Evolutionary conservation across 2,113 vertebrate species (phyloP).

Genomic region (Camelus bactrianus): DNA sequence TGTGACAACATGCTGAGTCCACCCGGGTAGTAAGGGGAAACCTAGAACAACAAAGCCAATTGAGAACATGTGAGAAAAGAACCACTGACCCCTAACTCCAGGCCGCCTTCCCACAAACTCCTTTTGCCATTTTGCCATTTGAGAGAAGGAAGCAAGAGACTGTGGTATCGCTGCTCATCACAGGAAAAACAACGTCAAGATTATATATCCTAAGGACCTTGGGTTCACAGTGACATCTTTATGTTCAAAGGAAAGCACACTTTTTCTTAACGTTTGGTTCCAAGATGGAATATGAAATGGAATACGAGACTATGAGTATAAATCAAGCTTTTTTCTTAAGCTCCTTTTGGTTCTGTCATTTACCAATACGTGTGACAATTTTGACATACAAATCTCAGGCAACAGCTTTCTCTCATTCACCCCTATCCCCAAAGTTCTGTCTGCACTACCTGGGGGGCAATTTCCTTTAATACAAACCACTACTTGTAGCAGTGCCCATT

Average conservation of each 20-base stretch:
- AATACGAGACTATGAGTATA: conserved; percentile 19
- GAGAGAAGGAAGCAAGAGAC: conserved; percentile 29
- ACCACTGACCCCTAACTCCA: not conserved
- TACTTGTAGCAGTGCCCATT: not conserved
- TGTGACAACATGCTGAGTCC: not conserved
- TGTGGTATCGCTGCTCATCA: not conserved
- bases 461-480: conserved; percentile 30
- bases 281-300: conserved; percentile 39
- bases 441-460: not conserved
- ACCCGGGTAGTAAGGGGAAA: not conserved
- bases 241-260: conserved; percentile 46
- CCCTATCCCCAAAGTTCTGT: not conserved
- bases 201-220: not conserved
- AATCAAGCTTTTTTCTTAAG: conserved; percentile 48
- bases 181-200: not conserved
- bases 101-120: not conserved
- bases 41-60: not conserved
- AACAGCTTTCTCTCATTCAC: conserved; percentile 21
- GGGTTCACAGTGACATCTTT: not conserved
- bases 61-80: conserved; percentile 25
- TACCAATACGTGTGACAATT: conserved; percentile 11
- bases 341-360: conserved; percentile 47
- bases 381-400: not conserved
- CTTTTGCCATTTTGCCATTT: conserved; percentile 3
- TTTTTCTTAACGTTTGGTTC: not conserved